A percentile compares a stretch with the other conserved stretches of the same genome.
Conservation (phyloP, 2,888 invertebrate genomes). For the Dromius quadrimaculatus region DNA sequence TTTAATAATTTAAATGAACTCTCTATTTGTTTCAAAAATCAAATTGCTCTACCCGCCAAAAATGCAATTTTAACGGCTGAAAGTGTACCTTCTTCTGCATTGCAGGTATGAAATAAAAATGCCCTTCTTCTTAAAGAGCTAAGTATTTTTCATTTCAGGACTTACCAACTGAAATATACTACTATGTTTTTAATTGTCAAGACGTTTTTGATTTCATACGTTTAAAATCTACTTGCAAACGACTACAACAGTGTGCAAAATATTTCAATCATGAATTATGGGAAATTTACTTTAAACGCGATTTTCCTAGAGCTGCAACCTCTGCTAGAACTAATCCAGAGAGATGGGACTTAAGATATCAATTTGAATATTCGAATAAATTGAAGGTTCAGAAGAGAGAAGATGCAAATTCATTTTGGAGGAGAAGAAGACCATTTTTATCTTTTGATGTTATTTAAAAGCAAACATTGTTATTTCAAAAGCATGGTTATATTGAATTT, state of each 20-base stretch:
- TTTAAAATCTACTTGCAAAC: constrained; percentile 22
- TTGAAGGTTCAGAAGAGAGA: background rate
- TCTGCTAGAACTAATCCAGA: background rate
- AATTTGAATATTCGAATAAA: constrained; percentile 6
- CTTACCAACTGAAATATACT: constrained; percentile 55
- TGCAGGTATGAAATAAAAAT: constrained; percentile 24
- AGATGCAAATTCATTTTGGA: background rate
- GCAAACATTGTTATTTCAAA: background rate
- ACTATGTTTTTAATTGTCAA: constrained; percentile 53
- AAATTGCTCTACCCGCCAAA: constrained; percentile 61
- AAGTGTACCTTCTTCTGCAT: constrained; percentile 1
- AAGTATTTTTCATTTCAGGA: constrained; percentile 37
- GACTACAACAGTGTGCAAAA: constrained; percentile 14
- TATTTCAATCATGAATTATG: constrained; percentile 36
- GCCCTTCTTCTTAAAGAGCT: constrained; percentile 15
- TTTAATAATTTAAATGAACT: constrained; percentile 62
- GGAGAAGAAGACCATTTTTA: constrained; percentile 1
- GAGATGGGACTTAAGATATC: constrained; percentile 26
- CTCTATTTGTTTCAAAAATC: constrained; percentile 61
- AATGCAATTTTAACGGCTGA: constrained; percentile 55
- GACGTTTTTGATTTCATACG: constrained; percentile 35
- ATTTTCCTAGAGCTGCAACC: constrained; percentile 36
- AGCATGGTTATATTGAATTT: background rate
- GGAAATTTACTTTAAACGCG: constrained; percentile 35
- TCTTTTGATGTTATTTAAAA: constrained; percentile 11